Evolutionary conservation across 2,797 vertebrate species (phyloP).

Genomic region (Pagetopsis macropterus): DNA sequence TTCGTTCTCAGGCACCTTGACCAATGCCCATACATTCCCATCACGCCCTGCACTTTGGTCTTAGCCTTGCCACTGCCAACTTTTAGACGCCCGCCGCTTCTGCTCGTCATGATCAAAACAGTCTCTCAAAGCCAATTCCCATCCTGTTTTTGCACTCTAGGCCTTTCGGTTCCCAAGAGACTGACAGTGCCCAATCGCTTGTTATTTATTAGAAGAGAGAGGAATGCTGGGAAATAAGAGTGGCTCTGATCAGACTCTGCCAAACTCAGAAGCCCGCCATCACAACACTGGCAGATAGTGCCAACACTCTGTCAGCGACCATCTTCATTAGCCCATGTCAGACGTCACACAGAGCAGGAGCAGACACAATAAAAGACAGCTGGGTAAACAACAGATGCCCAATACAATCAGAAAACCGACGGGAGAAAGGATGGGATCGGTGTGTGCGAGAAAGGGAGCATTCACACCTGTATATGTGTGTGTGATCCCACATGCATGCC

Average conservation of each 20-base stretch:
- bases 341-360: conserved; percentile 33
- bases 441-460: conserved; percentile 7
- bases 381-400: conserved; percentile 38
- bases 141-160: conserved; percentile 73
- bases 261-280: conserved; percentile 50
- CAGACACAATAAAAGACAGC: conserved; percentile 47
- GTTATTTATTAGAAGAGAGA: conserved; percentile 72
- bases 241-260: conserved; percentile 37
- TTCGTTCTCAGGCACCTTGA: conserved; percentile 59
- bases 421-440: background rate
- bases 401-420: conserved; percentile 27
- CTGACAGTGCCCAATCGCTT: conserved; percentile 48
- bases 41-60: conserved; percentile 50
- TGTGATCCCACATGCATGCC: conserved; percentile 38
- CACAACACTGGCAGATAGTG: conserved; percentile 40
- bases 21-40: conserved; percentile 58
- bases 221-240: conserved; percentile 76
- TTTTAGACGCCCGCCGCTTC: conserved; percentile 25
- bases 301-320: conserved; percentile 50
- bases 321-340: conserved; percentile 45
- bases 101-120: conserved; percentile 61
- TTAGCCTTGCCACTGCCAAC: conserved; percentile 47
- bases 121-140: conserved; percentile 64
- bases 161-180: conserved; percentile 59
- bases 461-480: conserved; percentile 17